A percentile compares a stretch with the other conserved stretches of the same genome.
phyloP scores from a whole-genome alignment of 2,113 vertebrate genomes.

The Diadophis punctatus region DNA sequence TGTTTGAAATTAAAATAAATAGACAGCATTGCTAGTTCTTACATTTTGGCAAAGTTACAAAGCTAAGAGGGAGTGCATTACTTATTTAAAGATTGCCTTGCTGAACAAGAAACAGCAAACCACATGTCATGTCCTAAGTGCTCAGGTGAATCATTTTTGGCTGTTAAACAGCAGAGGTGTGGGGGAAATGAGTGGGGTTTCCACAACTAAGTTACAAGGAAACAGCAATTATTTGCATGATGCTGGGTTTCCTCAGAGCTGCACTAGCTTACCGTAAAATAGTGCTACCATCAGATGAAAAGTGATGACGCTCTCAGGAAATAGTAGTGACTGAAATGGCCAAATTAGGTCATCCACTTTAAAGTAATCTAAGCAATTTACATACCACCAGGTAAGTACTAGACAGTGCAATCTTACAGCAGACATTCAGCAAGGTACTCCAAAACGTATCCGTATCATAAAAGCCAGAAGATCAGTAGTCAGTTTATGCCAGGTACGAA shows the following conservation, averaged over 20 bases:
- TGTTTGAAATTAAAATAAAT: background rate
- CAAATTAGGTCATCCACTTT: background rate
- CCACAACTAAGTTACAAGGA: slow-evolving; percentile 24
- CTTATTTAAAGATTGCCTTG: background rate
- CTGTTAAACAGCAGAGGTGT: slow-evolving; percentile 5
- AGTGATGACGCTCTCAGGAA: background rate
- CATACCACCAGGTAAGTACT: background rate
- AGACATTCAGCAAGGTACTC: slow-evolving; percentile 33
- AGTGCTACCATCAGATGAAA: background rate
- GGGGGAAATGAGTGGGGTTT: background rate
- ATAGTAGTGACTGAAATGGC: background rate
- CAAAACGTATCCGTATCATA: slow-evolving; percentile 14
- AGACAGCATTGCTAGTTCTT: background rate
- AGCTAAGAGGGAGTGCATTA: background rate
- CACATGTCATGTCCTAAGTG: slow-evolving; percentile 28
- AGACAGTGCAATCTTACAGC: background rate
- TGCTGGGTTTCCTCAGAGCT: background rate
- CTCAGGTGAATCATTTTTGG: slow-evolving; percentile 19
- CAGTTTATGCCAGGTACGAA: background rate
- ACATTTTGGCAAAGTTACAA: background rate
- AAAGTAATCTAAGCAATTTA: background rate
- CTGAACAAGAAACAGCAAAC: slow-evolving; percentile 17
- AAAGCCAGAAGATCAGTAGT: slow-evolving; percentile 2
- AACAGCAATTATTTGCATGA: slow-evolving; percentile 18
- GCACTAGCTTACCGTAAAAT: background rate